Percentiles rank a stretch among this genome's conserved stretches.
phyloP scores from a whole-genome alignment of 2,113 vertebrate species.

The Zapornia atra region DNA sequence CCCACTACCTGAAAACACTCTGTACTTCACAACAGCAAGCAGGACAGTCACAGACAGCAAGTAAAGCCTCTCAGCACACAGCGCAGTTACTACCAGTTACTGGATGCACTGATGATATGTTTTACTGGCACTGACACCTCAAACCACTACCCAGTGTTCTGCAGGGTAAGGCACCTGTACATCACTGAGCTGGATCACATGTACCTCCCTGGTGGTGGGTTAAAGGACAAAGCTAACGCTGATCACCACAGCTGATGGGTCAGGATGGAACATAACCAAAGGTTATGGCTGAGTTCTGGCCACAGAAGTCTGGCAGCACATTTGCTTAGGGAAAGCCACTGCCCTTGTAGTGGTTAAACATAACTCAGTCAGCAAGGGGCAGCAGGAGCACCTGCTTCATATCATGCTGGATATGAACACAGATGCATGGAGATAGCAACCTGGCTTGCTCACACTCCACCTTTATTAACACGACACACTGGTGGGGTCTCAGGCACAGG shows the following conservation, averaged over 20 bases:
- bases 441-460: rapidly evolving
- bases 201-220: rapidly evolving
- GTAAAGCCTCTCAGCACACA: neutral
- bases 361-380: neutral
- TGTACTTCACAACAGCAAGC: rapidly evolving
- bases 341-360: too few species aligned
- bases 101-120: neutral
- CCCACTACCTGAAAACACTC: neutral
- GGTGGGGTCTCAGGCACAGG: neutral
- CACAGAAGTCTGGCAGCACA: neutral
- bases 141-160: neutral
- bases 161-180: neutral
- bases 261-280: neutral
- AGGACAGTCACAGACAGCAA: neutral
- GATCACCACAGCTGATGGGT: neutral
- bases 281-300: neutral
- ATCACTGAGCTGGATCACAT: neutral
- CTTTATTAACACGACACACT: rapidly evolving
- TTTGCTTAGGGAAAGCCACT: neutral
- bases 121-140: neutral
- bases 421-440: neutral
- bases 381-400: neutral
- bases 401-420: neutral
- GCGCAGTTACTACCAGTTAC: too few species aligned
- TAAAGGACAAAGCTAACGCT: neutral